Evolutionary conservation across 2,888 invertebrate species (phyloP).

Genomic region (Caenorhabditis sp.): DNA sequence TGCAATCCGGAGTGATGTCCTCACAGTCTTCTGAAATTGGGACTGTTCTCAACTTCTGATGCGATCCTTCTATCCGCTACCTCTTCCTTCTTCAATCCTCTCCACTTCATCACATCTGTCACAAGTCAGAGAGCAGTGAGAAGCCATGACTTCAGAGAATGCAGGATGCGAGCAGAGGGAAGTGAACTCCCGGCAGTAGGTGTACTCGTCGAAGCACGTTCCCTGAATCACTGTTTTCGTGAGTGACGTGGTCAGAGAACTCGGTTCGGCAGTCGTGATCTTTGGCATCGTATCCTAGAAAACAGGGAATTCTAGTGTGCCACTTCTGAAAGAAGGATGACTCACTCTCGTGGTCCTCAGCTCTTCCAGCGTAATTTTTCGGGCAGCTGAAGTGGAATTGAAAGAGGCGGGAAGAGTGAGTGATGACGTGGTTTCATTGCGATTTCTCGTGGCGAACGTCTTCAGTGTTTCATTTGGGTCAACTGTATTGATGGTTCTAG

Average conservation of each 20-base stretch:
- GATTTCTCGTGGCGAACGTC: conserved; percentile 12
- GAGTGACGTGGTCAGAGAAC: conserved; percentile 53
- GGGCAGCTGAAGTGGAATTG: conserved; percentile 4
- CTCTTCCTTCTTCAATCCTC: conserved; percentile 48
- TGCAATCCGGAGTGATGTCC: conserved; percentile 60
- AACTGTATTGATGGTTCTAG: neutral
- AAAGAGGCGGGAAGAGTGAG: conserved; percentile 25
- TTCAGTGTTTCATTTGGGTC: conserved; percentile 33
- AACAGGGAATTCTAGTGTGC: no score
- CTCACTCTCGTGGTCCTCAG: conserved; percentile 30
- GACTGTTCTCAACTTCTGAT: neutral
- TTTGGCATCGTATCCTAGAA: conserved; percentile 55
- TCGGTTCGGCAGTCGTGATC: conserved; percentile 50
- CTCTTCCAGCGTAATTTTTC: conserved; percentile 33
- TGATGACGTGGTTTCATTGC: conserved; percentile 4
- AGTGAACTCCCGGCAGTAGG: conserved; percentile 68
- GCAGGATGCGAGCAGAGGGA: conserved; percentile 69
- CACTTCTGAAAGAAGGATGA: neutral
- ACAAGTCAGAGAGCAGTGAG: conserved; percentile 68
- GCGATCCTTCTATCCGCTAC: neutral
- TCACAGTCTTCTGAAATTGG: conserved; percentile 58
- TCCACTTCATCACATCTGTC: conserved; percentile 66
- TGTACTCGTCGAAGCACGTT: conserved; percentile 70
- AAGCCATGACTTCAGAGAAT: conserved; percentile 68
- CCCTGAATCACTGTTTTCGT: conserved; percentile 68